These are phyloP conservation scores for Corythornis vintsioides DNA, from an alignment of 2,113 vertebrate genomes.

Conservation along the genomic window DNA sequence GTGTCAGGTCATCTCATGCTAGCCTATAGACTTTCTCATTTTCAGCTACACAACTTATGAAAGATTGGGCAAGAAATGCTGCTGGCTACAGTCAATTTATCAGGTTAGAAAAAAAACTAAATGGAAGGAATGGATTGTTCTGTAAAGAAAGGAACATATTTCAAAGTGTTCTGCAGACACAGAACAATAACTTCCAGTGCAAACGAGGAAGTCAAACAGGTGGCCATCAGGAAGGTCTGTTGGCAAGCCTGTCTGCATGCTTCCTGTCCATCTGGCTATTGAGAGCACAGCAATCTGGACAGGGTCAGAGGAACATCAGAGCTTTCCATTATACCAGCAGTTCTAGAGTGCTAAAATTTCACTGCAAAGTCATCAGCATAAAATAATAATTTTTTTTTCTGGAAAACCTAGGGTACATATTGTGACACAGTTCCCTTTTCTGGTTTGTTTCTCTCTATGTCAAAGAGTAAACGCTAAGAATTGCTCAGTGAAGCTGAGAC, in stretches of 20 bases:
- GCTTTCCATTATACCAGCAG: not conserved
- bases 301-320: not conserved
- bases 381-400: not conserved
- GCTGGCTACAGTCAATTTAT: slow-evolving; percentile 1
- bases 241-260: not conserved
- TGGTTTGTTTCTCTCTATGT: not conserved
- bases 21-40: not conserved
- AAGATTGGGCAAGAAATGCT: not conserved
- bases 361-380: not conserved
- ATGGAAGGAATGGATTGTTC: not conserved
- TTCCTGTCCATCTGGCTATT: not conserved
- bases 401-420: not conserved
- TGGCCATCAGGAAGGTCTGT: not conserved
- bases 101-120: not conserved
- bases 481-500: not conserved
- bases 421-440: not conserved
- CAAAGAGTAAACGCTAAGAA: not conserved
- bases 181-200: not conserved
- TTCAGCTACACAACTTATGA: not conserved
- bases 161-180: not conserved
- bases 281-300: not conserved
- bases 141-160: not conserved
- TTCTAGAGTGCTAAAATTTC: not conserved
- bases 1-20: not conserved
- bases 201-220: not conserved